Percentiles rank a stretch among this genome's conserved stretches.
Conservation (phyloP, 2,113 vertebrate species). For the Copsychus sechellarum region DNA sequence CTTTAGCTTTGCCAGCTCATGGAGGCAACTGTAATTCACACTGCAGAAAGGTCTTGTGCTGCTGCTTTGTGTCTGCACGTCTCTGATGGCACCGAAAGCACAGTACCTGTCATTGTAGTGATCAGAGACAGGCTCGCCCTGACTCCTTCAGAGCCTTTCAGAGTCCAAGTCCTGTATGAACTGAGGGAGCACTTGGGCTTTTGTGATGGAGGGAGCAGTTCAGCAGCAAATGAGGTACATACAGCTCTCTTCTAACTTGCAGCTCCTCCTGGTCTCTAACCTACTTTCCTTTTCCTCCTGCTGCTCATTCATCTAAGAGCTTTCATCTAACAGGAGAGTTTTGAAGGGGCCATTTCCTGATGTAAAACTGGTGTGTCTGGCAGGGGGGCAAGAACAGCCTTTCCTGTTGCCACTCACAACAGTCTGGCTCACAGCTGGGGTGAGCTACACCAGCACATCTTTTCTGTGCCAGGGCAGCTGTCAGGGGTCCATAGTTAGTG, state of each 20-base stretch:
- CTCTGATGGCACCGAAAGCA: neutral
- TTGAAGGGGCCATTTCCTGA: constrained; percentile 29
- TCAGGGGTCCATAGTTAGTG: neutral
- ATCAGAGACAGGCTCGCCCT: neutral
- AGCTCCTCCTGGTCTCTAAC: constrained; percentile 55
- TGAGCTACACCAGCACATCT: neutral
- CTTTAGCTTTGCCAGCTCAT: neutral
- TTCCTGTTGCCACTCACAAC: neutral
- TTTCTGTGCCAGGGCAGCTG: neutral
- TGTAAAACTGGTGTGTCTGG: neutral
- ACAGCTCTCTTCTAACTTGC: constrained; percentile 35
- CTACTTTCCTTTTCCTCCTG: constrained; percentile 57
- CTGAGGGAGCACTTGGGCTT: neutral
- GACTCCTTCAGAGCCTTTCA: neutral
- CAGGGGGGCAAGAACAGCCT: neutral
- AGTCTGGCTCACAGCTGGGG: neutral
- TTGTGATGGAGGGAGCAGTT: constrained; percentile 33
- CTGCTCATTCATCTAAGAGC: constrained; percentile 44
- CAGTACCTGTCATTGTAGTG: neutral
- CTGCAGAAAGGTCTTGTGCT: constrained; percentile 19
- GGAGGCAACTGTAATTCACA: neutral
- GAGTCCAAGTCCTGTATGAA: constrained; percentile 1
- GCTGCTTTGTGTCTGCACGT: neutral
- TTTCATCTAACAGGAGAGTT: constrained; percentile 38
- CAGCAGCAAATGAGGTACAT: constrained; percentile 17